Base-by-base conservation (phyloP, 2,113 vertebrate species). In the Edolisoma coerulescens region DNA sequence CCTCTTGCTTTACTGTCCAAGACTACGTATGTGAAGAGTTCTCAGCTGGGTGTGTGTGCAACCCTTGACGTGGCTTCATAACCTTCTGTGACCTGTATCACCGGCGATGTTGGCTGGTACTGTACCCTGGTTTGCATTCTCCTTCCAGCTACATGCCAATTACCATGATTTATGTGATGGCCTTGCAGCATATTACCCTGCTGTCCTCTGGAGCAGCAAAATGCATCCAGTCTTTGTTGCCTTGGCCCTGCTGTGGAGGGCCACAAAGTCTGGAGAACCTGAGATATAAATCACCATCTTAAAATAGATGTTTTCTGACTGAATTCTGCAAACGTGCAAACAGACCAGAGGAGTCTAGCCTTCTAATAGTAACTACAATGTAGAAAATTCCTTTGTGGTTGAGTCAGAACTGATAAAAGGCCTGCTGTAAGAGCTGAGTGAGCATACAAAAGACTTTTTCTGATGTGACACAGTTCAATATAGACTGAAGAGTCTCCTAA, bases 361-460 rank as follows among this genome's bases (percentile, higher is more conserved):
- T 94, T 74, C 84, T 89, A 44, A 60, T 76, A 88, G 85, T 74
- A 81, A 41, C 71, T 70, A 52, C 13, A 56, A 33, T 27, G 22
- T 53, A 65, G 44, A 53, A 30, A 47, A 82, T 87, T 91, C 80
- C 57, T 87, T 60, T 69, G 49, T 75, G 52, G 9, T 79, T 53
- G 68, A 92, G 37, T 91, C 65, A 89, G 84, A 84, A 64, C 28
- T 82, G 57, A 89, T 94, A 64, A 75, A 94, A 95, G 61, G n/a
- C 44, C 49, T 84, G 8, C 53, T 56, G 41, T 81, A 64, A 57
- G 20, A 83, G 26, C 50, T 68, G 28, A 41, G 49, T 3, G 5
- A 30, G 50, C 4, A 1, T 75, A 53, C 61, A 68, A 50, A 93
- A 84, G 45, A 49, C 39, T 27, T 56, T 7, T 52, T 73, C 65